phyloP scores from a whole-genome alignment of 2,888 invertebrate genomes.

The Chloromyia formosa region DNA sequence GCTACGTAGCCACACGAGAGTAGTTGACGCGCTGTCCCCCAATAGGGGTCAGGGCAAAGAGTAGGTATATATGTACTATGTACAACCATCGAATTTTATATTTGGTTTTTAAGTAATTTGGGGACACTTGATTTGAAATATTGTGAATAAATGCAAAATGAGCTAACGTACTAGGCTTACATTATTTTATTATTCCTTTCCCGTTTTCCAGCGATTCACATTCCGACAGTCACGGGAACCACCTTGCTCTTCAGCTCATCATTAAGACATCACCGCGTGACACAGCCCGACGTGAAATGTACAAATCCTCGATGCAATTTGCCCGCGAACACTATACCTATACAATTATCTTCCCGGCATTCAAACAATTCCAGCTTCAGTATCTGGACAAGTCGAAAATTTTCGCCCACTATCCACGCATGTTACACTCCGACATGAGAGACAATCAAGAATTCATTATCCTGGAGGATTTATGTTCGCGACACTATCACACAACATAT shows the following conservation, averaged over 20 bases:
- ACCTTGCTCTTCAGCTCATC: slow-evolving; percentile 21
- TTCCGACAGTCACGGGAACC: no score
- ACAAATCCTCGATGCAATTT: slow-evolving; percentile 40
- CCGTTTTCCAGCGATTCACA: no score
- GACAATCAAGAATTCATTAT: slow-evolving; percentile 64
- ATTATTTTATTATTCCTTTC: no score
- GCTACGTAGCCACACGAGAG: no score
- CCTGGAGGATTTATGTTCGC: slow-evolving; percentile 64
- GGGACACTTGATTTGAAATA: no score
- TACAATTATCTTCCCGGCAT: slow-evolving; percentile 37
- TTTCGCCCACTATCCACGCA: slow-evolving; percentile 45
- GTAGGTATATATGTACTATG: no score
- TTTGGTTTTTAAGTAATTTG: no score
- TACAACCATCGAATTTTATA: no score
- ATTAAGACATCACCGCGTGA: slow-evolving; percentile 41
- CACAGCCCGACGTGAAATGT: slow-evolving; percentile 37
- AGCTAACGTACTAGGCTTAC: no score
- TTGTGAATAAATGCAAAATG: no score
- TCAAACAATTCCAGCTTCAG: slow-evolving; percentile 41
- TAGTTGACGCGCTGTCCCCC: no score
- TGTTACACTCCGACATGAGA: slow-evolving; percentile 62
- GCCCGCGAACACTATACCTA: slow-evolving; percentile 44
- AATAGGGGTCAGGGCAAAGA: no score
- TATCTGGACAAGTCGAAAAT: slow-evolving; percentile 29
- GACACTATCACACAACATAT: slow-evolving; percentile 59